These are phyloP conservation scores for Phaethornis superciliosus DNA, from an alignment of 2,113 vertebrate genomes.

Conservation along the genomic window DNA sequence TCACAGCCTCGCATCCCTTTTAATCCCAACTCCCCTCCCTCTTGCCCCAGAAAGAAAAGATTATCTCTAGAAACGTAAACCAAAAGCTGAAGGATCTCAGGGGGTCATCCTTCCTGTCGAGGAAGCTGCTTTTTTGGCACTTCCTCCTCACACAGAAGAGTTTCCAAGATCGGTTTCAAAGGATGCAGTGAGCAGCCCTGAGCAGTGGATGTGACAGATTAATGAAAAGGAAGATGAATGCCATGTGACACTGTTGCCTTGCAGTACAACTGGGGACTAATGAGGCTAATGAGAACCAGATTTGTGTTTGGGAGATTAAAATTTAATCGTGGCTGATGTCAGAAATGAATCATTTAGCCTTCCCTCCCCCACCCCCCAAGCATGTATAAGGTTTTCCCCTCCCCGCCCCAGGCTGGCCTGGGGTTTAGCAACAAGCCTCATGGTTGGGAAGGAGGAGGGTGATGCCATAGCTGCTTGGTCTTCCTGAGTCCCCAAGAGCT, in stretches of 20 bases:
- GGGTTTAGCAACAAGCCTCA: background rate
- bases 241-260: conserved; percentile 61
- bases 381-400: background rate
- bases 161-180: conserved; percentile 69
- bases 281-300: conserved; percentile 45
- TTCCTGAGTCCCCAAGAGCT: background rate
- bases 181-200: background rate
- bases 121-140: conserved; percentile 68
- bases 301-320: background rate
- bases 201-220: conserved; percentile 38
- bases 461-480: fast-evolving
- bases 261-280: conserved; percentile 48
- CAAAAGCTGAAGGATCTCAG: conserved; percentile 34
- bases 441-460: background rate
- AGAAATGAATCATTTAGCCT: background rate
- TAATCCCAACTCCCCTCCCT: background rate
- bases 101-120: conserved; percentile 76
- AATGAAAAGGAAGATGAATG: conserved; percentile 62
- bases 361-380: too few species aligned
- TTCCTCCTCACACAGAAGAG: conserved; percentile 33
- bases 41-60: conserved; percentile 30
- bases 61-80: conserved; percentile 56
- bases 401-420: background rate
- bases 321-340: conserved; percentile 14
- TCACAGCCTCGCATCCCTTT: background rate